Conservation (phyloP, 1,140 invertebrate genomes). For the Zeugodacus cucurbitae region DNA sequence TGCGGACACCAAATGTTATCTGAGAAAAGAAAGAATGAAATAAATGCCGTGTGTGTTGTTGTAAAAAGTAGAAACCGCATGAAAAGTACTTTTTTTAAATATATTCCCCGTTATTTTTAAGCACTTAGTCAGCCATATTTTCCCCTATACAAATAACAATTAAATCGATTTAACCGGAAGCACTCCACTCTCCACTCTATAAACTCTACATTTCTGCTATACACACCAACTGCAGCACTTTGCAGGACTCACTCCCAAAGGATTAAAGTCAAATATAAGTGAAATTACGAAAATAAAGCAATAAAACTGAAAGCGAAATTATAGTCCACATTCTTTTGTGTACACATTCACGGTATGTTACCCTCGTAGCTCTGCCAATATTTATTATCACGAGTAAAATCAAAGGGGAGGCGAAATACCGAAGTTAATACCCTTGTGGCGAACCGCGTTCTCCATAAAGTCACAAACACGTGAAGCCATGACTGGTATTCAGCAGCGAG, state of each 20-base stretch:
- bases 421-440: slow-evolving; percentile 11
- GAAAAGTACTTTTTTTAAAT: background rate
- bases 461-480: background rate
- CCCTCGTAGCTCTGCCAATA: background rate
- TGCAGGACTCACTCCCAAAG: background rate
- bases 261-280: background rate
- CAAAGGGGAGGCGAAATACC: background rate
- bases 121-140: background rate
- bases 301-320: background rate
- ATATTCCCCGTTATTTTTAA: background rate
- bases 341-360: background rate
- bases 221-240: background rate
- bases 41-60: background rate
- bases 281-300: background rate
- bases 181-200: too few relatives aligned
- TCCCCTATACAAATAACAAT: too few relatives aligned
- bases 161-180: too few relatives aligned
- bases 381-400: background rate
- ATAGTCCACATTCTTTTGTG: background rate
- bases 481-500: background rate
- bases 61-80: background rate
- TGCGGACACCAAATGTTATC: background rate
- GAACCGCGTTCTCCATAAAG: background rate
- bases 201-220: background rate
- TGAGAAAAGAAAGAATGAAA: background rate